Percentiles rank a stretch among this genome's conserved stretches.
These are phyloP conservation scores for Epicampocera succincta DNA, from an alignment of 2,888 invertebrate genomes.

Conservation along the genomic window DNA sequence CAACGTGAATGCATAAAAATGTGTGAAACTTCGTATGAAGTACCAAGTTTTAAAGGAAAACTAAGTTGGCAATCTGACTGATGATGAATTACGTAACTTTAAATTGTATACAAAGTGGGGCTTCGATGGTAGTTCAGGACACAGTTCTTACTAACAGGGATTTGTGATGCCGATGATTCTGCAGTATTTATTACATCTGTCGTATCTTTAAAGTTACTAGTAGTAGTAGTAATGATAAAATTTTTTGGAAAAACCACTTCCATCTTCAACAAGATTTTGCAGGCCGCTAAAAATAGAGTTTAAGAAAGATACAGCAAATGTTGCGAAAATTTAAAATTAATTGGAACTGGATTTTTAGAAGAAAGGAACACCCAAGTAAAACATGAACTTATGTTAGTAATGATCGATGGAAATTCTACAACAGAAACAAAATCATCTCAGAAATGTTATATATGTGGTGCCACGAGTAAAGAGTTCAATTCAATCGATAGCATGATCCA, in stretches of 20 bases:
- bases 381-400: constrained; percentile 17
- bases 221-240: not conserved
- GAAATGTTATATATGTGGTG: no score
- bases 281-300: constrained; percentile 7
- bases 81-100: no score
- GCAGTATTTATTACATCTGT: constrained; percentile 11
- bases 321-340: constrained; percentile 1
- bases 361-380: not conserved
- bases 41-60: no score
- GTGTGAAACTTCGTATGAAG: no score
- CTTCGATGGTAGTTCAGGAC: no score
- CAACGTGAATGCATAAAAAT: no score
- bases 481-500: no score
- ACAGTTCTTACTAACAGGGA: no score
- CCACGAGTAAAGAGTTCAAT: no score
- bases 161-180: not conserved
- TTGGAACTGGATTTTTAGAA: not conserved
- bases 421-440: no score
- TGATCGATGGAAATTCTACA: not conserved
- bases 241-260: not conserved
- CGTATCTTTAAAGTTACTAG: constrained; percentile 7
- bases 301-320: constrained; percentile 11
- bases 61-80: no score
- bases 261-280: constrained; percentile 9
- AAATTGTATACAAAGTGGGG: no score